Evolutionary conservation across 2,888 invertebrate species (phyloP).

Genomic region (Listrodromus nycthemerus): DNA sequence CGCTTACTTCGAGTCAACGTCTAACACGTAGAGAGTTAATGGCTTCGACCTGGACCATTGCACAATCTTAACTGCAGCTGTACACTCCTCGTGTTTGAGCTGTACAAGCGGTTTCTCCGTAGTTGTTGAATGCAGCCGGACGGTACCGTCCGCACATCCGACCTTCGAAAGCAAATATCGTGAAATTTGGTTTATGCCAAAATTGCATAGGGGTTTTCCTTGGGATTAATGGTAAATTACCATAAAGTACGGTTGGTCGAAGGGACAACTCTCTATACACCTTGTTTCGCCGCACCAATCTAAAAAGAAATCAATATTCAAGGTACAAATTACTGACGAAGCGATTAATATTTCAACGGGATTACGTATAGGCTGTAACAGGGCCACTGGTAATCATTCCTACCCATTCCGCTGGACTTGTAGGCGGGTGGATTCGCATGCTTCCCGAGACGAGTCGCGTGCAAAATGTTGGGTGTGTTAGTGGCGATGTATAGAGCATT

Average conservation of each 20-base stretch:
- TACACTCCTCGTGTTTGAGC: conserved; percentile 78
- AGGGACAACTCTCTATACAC: conserved; percentile 85
- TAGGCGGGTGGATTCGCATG: conserved; percentile 77
- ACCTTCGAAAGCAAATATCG: conserved; percentile 74
- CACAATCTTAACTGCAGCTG: conserved; percentile 82
- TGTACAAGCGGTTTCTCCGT: conserved; percentile 84
- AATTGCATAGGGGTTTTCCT: neutral
- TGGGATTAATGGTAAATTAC: conserved; percentile 72
- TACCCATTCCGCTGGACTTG: conserved; percentile 74
- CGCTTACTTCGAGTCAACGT: conserved; percentile 82
- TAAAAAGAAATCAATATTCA: conserved; percentile 61
- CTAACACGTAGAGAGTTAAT: conserved; percentile 85
- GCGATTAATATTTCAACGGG: neutral
- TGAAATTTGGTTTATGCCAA: neutral
- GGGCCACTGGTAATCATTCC: conserved; percentile 21
- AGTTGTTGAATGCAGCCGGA: conserved; percentile 85
- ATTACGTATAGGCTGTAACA: neutral
- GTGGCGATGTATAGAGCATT: conserved; percentile 85
- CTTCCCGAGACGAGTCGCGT: conserved; percentile 80
- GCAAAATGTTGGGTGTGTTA: conserved; percentile 84
- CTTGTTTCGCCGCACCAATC: conserved; percentile 81
- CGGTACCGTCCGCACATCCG: conserved; percentile 85
- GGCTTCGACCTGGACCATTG: conserved; percentile 86
- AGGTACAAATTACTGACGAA: neutral
- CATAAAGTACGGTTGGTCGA: conserved; percentile 85